These are phyloP conservation scores for Aphelenchoides besseyi DNA, from an alignment of 1,140 invertebrate species.

Conservation along the genomic window DNA sequence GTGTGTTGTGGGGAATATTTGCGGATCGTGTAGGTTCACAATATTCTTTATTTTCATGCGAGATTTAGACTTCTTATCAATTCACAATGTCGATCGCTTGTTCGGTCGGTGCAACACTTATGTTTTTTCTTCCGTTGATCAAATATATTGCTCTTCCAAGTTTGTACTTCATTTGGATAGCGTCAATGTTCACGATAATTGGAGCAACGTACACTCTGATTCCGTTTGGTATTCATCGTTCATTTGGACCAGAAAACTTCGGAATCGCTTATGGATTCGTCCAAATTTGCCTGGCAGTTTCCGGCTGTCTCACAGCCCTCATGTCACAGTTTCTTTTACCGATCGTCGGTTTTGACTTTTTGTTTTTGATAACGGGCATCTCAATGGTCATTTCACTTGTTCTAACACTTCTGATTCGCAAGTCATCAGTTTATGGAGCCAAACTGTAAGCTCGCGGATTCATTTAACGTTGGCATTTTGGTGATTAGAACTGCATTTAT, in stretches of 20 bases:
- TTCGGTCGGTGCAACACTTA: constrained; percentile 39
- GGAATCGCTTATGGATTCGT: constrained; percentile 45
- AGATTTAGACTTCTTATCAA: constrained; percentile 43
- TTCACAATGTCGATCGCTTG: constrained; percentile 43
- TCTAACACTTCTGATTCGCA: constrained; percentile 30
- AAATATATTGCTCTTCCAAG: constrained; percentile 24
- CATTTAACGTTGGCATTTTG: background rate
- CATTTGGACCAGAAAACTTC: constrained; percentile 44
- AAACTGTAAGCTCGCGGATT: background rate
- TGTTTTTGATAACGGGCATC: constrained; percentile 33
- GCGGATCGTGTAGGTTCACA: constrained; percentile 39
- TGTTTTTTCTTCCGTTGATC: constrained; percentile 43
- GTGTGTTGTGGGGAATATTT: constrained; percentile 47
- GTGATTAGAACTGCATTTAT: background rate
- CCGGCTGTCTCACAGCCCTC: constrained; percentile 40
- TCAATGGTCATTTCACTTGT: constrained; percentile 40
- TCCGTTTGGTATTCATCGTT: constrained; percentile 40
- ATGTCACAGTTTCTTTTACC: constrained; percentile 40
- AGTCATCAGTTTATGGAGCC: constrained; percentile 9
- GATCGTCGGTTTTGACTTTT: constrained; percentile 33
- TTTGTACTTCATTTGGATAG: constrained; percentile 32
- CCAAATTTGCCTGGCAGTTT: constrained; percentile 37
- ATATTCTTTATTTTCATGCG: constrained; percentile 19
- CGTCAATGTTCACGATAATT: constrained; percentile 22
- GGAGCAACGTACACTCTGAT: constrained; percentile 46